These are phyloP conservation scores for Melanostoma scalare DNA, from an alignment of 2,888 invertebrate genomes.

Conservation along the genomic window DNA sequence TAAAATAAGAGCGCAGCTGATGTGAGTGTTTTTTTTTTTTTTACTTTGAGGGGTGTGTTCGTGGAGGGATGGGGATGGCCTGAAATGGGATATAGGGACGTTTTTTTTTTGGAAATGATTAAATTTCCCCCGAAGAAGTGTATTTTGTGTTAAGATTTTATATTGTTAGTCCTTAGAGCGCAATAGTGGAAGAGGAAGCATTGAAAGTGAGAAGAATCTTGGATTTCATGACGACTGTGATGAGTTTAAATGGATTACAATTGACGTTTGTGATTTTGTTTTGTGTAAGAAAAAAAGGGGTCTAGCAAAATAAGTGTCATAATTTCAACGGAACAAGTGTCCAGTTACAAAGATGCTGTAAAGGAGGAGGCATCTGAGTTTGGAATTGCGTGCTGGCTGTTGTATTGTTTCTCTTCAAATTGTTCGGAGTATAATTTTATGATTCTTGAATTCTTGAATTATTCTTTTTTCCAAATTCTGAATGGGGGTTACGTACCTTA, in stretches of 20 bases:
- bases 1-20: constrained; percentile 71
- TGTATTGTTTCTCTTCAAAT: too few relatives aligned
- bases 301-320: constrained; percentile 23
- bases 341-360: too few relatives aligned
- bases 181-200: constrained; percentile 6
- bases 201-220: constrained; percentile 45
- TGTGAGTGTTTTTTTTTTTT: constrained; percentile 35
- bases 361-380: background rate
- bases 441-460: too few relatives aligned
- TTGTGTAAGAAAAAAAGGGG: constrained; percentile 34
- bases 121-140: constrained; percentile 67
- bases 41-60: background rate
- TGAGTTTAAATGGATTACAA: constrained; percentile 66
- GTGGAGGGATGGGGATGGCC: constrained; percentile 10
- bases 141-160: constrained; percentile 11
- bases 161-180: background rate
- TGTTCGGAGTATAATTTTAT: too few relatives aligned
- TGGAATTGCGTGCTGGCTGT: background rate
- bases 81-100: constrained; percentile 35
- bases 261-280: constrained; percentile 43
- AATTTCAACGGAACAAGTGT: background rate
- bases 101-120: constrained; percentile 67
- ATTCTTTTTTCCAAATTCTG: too few relatives aligned
- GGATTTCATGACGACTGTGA: constrained; percentile 22
- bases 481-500: too few relatives aligned